Conservation (phyloP, 2,113 vertebrate genomes). For the Ailuropoda melanoleuca region DNA sequence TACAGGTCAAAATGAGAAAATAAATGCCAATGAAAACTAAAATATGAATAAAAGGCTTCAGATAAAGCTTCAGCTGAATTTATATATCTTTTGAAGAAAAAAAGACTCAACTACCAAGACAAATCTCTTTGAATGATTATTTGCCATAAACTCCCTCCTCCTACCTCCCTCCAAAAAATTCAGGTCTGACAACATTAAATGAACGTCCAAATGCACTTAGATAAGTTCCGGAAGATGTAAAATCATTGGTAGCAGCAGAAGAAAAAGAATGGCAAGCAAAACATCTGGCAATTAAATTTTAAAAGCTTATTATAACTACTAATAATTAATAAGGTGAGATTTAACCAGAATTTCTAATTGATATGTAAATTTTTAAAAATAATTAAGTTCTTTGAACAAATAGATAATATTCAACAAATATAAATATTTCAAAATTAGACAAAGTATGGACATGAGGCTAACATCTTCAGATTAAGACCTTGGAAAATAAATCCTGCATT, state of each 20-base stretch:
- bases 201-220: slow-evolving; percentile 16
- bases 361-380: not conserved
- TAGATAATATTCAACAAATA: slow-evolving; percentile 37
- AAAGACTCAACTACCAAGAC: not conserved
- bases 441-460: slow-evolving; percentile 46
- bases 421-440: slow-evolving; percentile 48
- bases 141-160: not conserved
- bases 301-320: slow-evolving; percentile 38
- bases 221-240: slow-evolving; percentile 34
- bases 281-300: slow-evolving; percentile 46
- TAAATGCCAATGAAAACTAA: slow-evolving; percentile 43
- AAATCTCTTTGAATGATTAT: slow-evolving; percentile 93
- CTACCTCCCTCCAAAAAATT: slow-evolving; percentile 38
- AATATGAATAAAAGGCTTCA: slow-evolving; percentile 30
- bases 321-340: not conserved
- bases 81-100: not conserved
- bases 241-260: slow-evolving; percentile 1
- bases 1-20: slow-evolving; percentile 44
- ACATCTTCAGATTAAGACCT: slow-evolving; percentile 44
- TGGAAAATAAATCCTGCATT: not conserved
- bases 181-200: slow-evolving; percentile 2
- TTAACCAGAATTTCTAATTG: not conserved
- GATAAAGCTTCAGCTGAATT: slow-evolving; percentile 45
- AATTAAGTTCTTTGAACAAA: slow-evolving; percentile 26
- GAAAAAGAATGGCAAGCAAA: slow-evolving; percentile 45